phyloP scores from a whole-genome alignment of 2,797 vertebrate species.

The Rachycentron canadum region DNA sequence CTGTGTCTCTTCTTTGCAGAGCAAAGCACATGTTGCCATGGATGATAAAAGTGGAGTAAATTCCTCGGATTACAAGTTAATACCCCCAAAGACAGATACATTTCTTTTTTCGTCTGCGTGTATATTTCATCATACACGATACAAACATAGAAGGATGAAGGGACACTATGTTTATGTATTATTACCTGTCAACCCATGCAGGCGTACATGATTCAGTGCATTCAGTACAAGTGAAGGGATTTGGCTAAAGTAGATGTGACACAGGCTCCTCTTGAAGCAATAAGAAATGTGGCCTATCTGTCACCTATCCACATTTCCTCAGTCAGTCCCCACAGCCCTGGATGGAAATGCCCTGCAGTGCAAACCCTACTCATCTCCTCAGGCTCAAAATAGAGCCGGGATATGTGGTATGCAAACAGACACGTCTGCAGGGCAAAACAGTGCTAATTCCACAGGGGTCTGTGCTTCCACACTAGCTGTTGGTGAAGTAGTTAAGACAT shows the following conservation, averaged over 20 bases:
- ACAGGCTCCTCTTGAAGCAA: conserved; percentile 24
- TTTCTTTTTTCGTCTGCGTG: conserved; percentile 10
- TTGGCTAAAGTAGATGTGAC: conserved; percentile 48
- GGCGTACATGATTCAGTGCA: conserved; percentile 30
- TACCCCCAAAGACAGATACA: background rate
- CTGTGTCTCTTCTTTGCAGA: conserved; percentile 19
- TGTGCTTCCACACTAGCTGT: conserved; percentile 7
- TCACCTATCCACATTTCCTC: conserved; percentile 52
- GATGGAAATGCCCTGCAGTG: conserved; percentile 62
- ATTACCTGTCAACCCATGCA: conserved; percentile 27
- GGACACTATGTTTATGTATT: conserved; percentile 28
- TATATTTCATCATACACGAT: conserved; percentile 21
- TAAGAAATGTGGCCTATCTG: conserved; percentile 39
- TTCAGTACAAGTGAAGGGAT: conserved; percentile 39
- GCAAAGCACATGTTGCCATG: conserved; percentile 14
- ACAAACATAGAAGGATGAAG: conserved; percentile 35
- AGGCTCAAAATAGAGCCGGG: conserved; percentile 71
- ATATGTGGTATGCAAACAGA: conserved; percentile 71
- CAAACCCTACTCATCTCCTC: conserved; percentile 51
- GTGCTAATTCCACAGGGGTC: conserved; percentile 14
- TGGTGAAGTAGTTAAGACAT: conserved; percentile 21
- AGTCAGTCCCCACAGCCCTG: conserved; percentile 38
- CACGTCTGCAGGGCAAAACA: conserved; percentile 61
- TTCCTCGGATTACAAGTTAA: conserved; percentile 10
- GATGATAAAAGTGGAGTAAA: conserved; percentile 18